Evolutionary conservation across 2,888 invertebrate species (phyloP), one percentile per base, ranked within the genome.

Genomic region (Drosophila borborema): DNA sequence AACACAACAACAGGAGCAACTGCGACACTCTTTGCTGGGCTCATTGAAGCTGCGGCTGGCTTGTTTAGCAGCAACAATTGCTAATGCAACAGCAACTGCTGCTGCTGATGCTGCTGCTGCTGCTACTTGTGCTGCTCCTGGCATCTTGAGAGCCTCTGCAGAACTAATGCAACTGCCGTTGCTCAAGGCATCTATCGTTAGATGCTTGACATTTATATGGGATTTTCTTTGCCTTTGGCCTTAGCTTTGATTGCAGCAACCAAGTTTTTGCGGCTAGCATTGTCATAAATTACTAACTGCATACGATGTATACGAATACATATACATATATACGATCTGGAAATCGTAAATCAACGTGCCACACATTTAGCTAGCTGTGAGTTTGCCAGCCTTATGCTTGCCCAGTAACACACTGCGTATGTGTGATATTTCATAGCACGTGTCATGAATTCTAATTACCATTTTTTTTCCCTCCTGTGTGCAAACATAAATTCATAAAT

Each of bases 391-490:
- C 67, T 65, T 66, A 38, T 18, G 28, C 38, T 69, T 51, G 31
- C 36, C 46, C 49, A n/a, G 36, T 56, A 58, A 36, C 48, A 59
- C 81, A 74, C 78, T 89, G 82, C 89, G 82, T 89, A 87, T 86
- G 89, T 82, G 85, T 87, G 82, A 85, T 85, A 86, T 86, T 89
- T 90, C 86, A 86, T 73, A 83, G 84, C 55, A 80, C 90, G 90
- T 90, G 90, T 85, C 87, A 82, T 89, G 89, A 89, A 90, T 89
- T 89, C 90, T 89, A 89, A 89, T 89, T 90, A 90, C 90, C 79
- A 82, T 84, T 80, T 82, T 65, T 65, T 63, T 62, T 14, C 16
- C 40, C 23, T 38, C 10, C 12, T 71, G 77, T 80, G 74, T 74
- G 72, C 60, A 38, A 68, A 72, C 65, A 80, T 69, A 76, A 81